These are phyloP conservation scores for Stylophora pistillata DNA, from an alignment of 64 coral and sea anemone genomes.

Conservation along the genomic window DNA sequence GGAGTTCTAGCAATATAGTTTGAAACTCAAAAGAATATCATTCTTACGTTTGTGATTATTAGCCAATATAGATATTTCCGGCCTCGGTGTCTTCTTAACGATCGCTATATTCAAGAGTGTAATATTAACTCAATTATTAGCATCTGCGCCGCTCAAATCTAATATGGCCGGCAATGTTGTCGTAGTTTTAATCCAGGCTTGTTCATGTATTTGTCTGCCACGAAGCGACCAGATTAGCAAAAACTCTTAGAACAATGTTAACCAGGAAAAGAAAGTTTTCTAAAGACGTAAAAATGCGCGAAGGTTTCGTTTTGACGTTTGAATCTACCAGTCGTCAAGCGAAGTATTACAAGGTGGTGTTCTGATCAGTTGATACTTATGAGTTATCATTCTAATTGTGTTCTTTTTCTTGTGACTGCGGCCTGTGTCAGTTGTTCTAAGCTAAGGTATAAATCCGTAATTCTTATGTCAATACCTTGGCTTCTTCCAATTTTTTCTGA, in stretches of 20 bases:
- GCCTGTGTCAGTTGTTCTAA: neutral
- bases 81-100: neutral
- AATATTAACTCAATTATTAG: neutral
- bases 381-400: neutral
- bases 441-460: too few relatives aligned
- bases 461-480: too few relatives aligned
- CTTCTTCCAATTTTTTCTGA: too few relatives aligned
- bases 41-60: neutral
- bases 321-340: neutral
- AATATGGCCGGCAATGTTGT: conserved; percentile 20
- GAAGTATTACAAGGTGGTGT: conserved; percentile 21
- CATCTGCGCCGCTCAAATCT: neutral
- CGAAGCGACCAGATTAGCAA: neutral
- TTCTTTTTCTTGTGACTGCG: neutral
- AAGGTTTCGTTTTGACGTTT: conserved; percentile 13
- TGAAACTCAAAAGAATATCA: neutral
- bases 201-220: neutral
- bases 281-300: neutral
- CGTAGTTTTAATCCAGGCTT: neutral
- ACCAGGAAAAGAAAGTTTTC: neutral
- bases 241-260: neutral
- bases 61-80: neutral
- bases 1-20: too few relatives aligned
- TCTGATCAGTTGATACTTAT: neutral
- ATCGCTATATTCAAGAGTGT: neutral